Evolutionary conservation across 2,113 vertebrate genomes (phyloP).

Genomic region (Marcusenius ussheri): DNA sequence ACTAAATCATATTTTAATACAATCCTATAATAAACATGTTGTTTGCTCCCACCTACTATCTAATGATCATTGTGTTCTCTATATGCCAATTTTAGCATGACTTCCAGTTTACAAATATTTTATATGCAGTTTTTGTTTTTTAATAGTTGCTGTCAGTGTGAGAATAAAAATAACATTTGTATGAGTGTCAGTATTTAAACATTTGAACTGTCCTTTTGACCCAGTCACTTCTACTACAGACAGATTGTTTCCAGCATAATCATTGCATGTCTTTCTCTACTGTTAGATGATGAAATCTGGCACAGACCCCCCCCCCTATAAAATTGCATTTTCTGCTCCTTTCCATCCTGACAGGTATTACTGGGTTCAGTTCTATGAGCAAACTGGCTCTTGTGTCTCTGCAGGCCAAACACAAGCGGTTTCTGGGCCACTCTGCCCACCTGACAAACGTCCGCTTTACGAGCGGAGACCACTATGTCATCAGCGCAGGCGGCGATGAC

Average conservation of each 20-base stretch:
- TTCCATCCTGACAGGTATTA: not conserved
- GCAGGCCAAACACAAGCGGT: constrained; percentile 96
- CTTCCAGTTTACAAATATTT: not conserved
- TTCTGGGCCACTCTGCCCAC: constrained; percentile 91
- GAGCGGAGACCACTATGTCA: constrained; percentile 78
- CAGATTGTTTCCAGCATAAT: not conserved
- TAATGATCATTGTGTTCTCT: not conserved
- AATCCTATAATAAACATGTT: not conserved
- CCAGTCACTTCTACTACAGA: not conserved
- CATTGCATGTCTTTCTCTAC: not conserved
- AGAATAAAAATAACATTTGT: not conserved
- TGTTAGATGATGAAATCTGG: not conserved
- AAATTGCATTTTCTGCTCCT: not conserved
- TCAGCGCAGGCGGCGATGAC: constrained; percentile 94
- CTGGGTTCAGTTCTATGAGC: constrained; percentile 13
- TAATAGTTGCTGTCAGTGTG: not conserved
- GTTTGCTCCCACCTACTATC: not conserved
- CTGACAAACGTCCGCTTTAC: constrained; percentile 91
- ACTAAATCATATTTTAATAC: not conserved
- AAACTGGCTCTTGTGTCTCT: constrained; percentile 23
- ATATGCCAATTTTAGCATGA: not conserved
- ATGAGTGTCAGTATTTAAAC: not conserved
- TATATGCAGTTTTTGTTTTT: not conserved
- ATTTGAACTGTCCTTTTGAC: not conserved
- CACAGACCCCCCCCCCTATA: not conserved